A percentile compares a stretch with the other conserved stretches of the same genome.
Evolutionary conservation across 2,797 vertebrate species (phyloP).

Genomic region (Cirrhinus mrigala): DNA sequence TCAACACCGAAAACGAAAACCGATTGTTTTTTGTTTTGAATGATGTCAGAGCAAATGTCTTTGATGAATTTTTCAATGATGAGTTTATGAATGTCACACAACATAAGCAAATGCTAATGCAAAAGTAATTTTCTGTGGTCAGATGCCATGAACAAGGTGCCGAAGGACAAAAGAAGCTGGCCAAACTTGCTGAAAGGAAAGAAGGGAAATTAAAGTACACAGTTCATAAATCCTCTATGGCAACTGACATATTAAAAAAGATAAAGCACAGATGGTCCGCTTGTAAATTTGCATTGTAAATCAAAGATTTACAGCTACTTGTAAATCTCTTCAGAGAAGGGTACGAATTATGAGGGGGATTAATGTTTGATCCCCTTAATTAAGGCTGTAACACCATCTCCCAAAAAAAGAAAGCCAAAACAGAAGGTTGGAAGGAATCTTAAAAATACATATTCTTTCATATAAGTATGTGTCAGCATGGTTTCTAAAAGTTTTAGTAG

Average conservation of each 20-base stretch:
- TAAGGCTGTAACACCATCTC: conserved; percentile 6
- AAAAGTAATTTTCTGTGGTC: conserved; percentile 40
- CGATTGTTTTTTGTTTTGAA: neutral
- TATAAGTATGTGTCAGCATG: neutral
- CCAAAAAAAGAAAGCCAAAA: conserved; percentile 7
- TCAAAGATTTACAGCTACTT: conserved; percentile 40
- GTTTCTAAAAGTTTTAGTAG: neutral
- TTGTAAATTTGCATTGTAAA: conserved; percentile 32
- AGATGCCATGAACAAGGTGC: conserved; percentile 25
- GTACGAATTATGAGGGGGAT: conserved; percentile 17
- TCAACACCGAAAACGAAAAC: too few relatives aligned
- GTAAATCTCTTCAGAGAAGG: conserved; percentile 31
- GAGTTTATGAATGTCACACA: conserved; percentile 25
- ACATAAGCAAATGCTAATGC: conserved; percentile 18
- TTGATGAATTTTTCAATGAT: neutral
- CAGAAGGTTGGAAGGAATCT: neutral
- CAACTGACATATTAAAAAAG: conserved; percentile 44
- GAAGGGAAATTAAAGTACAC: conserved; percentile 45
- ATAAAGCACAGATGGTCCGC: conserved; percentile 38
- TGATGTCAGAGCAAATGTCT: conserved; percentile 28
- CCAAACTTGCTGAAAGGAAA: conserved; percentile 31
- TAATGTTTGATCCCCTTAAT: conserved; percentile 25
- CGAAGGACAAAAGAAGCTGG: conserved; percentile 34
- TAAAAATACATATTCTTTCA: neutral
- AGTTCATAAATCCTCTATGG: conserved; percentile 49